These are phyloP conservation scores for Heliconius erato DNA, from an alignment of 2,888 invertebrate species.

Conservation along the genomic window DNA sequence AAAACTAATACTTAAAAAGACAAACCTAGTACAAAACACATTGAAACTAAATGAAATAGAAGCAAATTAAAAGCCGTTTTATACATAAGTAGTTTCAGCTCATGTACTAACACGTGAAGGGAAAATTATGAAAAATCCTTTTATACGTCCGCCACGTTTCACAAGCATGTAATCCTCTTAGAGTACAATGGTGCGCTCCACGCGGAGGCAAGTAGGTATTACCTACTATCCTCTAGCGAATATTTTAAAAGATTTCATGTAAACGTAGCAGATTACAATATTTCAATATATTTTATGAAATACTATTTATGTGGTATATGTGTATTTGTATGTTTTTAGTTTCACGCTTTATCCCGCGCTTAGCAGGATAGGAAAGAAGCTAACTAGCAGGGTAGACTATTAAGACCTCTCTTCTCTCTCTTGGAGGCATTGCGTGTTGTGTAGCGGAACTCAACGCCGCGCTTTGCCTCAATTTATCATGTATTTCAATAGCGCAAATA, in stretches of 20 bases:
- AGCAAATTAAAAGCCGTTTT: constrained; percentile 27
- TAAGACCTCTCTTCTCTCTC: too few relatives aligned
- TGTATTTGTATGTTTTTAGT: not conserved
- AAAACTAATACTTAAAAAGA: not conserved
- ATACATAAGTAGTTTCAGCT: constrained; percentile 32
- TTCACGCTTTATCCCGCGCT: not conserved
- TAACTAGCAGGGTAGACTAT: too few relatives aligned
- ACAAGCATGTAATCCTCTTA: constrained; percentile 39
- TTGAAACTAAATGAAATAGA: constrained; percentile 15
- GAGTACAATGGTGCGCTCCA: constrained; percentile 35
- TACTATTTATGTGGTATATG: not conserved
- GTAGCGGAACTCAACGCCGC: too few relatives aligned
- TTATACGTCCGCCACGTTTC: constrained; percentile 41
- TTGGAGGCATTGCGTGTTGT: too few relatives aligned
- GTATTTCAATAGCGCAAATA: too few relatives aligned
- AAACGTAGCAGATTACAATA: not conserved
- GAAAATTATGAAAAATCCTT: constrained; percentile 43
- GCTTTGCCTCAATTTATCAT: too few relatives aligned
- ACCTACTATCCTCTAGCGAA: constrained; percentile 22
- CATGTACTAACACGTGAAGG: constrained; percentile 35
- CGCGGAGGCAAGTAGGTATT: constrained; percentile 33
- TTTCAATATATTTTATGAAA: constrained; percentile 1
- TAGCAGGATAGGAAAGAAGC: too few relatives aligned
- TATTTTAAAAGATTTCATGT: constrained; percentile 14
- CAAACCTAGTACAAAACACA: not conserved